Base-by-base conservation (phyloP, 2,113 vertebrate species). In the Pao palembangensis region DNA sequence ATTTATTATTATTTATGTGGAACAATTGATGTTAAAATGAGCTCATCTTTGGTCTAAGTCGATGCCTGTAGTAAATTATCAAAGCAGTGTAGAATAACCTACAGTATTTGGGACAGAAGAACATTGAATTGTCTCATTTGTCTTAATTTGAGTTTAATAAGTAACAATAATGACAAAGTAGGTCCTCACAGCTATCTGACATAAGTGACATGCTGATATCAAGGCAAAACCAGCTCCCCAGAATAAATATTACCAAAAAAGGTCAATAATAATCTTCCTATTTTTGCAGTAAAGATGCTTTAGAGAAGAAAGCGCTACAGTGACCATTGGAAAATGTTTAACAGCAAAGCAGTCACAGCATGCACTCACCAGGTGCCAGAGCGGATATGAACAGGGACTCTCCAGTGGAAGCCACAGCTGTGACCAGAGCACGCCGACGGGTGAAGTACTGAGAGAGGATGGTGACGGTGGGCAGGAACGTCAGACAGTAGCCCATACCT, bases 361-460 rank as follows among this genome's bases (percentile, higher is more conserved):
- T 38, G 5, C 25, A 41, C 69, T 70, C 86, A 98, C 97, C 95
- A 92, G 95, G 97, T 28, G 95, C 96, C 20, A 98, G 93, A 61
- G 92, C 91, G 81, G 98, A 97, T 58, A 97, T 91, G 0, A 94
- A 92, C 8, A 98, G 91, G 20, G 96, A 95, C 79, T 99, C 97
- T 78, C 97, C 97, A 1, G 93, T 98, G 0, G 97, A 99, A 42
- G 97, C 96, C 1, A 96, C 76, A 0, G 96, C 93, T 3, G 89
- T 95, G 81, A 98, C 94, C 69, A 97, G 69, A 4, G 95, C 93
- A 3, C 97, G 94, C 5, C 90, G 93, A 61, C 81, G 93, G 67
- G 87, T 90, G 76, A 98, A 99, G 86, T 99, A 99, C 78, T 95
- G 93, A 0, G 97, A 96, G 4, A 99, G 89, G 62, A 98, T 94